Percentiles rank a stretch among this genome's conserved stretches.
phyloP scores from a whole-genome alignment of 2,797 vertebrate genomes.

The Melanotaenia trifasciata region DNA sequence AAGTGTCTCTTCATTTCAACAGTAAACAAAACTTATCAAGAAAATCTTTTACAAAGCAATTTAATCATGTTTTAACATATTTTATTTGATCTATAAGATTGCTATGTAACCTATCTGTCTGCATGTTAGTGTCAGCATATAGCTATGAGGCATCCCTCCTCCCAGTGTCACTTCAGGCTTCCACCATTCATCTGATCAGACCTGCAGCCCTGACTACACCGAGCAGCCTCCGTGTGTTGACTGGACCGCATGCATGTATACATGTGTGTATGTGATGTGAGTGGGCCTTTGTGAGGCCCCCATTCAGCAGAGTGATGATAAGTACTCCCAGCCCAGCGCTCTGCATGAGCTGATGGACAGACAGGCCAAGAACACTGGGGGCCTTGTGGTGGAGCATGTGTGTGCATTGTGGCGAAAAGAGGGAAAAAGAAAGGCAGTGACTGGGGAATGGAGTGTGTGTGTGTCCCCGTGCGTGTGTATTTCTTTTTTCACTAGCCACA shows the following conservation, averaged over 20 bases:
- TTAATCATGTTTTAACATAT: not conserved
- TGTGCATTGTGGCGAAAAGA: conserved; percentile 57
- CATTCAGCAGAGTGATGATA: conserved; percentile 83
- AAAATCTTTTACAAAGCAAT: conserved; percentile 11
- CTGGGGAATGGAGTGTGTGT: conserved; percentile 42
- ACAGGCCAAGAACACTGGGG: conserved; percentile 81
- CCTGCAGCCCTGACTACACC: conserved; percentile 37
- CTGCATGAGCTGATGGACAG: conserved; percentile 80
- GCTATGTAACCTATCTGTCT: conserved; percentile 20
- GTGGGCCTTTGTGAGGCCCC: conserved; percentile 76
- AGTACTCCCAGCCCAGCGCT: conserved; percentile 82
- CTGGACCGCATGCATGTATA: conserved; percentile 36
- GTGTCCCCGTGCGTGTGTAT: not conserved
- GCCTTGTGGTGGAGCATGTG: conserved; percentile 77
- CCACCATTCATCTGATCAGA: conserved; percentile 70
- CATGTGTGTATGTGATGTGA: conserved; percentile 52
- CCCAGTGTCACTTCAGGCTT: conserved; percentile 47
- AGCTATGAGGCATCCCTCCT: conserved; percentile 48
- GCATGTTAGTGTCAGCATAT: conserved; percentile 38
- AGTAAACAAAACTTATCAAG: not conserved
- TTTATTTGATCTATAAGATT: conserved; percentile 23
- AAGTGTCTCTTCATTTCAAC: not conserved
- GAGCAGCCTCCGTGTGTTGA: conserved; percentile 43
- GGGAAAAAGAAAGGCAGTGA: conserved; percentile 44
- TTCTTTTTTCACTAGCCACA: conserved; percentile 52